These are phyloP conservation scores for Encarsia formosa DNA, from an alignment of 2,888 invertebrate genomes.

Conservation along the genomic window DNA sequence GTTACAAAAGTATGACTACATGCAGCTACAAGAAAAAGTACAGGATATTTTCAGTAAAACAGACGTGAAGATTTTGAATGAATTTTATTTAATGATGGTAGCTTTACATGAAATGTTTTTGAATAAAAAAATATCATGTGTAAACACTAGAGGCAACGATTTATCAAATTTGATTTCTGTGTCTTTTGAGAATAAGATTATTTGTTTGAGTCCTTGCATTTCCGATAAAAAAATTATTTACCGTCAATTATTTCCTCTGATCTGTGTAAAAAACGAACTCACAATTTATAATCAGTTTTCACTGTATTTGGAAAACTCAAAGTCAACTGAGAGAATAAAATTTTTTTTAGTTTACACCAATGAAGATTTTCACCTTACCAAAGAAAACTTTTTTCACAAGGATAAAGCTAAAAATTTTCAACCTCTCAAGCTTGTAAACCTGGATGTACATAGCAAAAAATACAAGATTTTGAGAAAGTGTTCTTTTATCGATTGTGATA, in stretches of 20 bases:
- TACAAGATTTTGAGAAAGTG: constrained; percentile 13
- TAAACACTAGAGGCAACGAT: constrained; percentile 21
- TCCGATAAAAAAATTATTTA: constrained; percentile 1
- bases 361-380: not conserved
- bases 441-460: constrained; percentile 14
- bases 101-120: constrained; percentile 34
- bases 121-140: constrained; percentile 31
- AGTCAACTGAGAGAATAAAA: constrained; percentile 1
- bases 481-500: constrained; percentile 2
- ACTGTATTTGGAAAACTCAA: constrained; percentile 1
- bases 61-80: constrained; percentile 8
- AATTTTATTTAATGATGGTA: constrained; percentile 31
- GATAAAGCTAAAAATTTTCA: not conserved
- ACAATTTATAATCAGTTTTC: constrained; percentile 10
- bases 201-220: not conserved
- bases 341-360: constrained; percentile 18
- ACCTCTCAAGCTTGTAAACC: constrained; percentile 5
- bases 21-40: constrained; percentile 27
- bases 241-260: constrained; percentile 9
- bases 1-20: constrained; percentile 32
- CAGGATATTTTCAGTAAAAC: constrained; percentile 14
- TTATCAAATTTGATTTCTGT: not conserved
- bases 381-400: constrained; percentile 4
- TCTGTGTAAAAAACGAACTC: not conserved
- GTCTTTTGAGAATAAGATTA: constrained; percentile 3